Evolutionary conservation across 2,888 invertebrate species (phyloP).

Genomic region (Beris chalybata): DNA sequence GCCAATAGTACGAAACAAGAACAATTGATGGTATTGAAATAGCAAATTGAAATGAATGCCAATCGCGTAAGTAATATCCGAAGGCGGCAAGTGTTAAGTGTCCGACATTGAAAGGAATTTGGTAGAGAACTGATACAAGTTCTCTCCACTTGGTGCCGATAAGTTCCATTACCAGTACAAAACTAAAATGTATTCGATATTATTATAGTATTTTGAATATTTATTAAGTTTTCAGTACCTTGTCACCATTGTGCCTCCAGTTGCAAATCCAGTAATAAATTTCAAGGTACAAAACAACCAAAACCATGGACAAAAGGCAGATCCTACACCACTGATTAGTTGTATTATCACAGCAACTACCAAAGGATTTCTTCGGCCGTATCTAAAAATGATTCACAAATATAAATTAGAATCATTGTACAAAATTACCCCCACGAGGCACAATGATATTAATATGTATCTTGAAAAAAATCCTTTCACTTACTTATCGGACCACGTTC

Average conservation of each 20-base stretch:
- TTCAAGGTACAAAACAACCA: slow-evolving; percentile 64
- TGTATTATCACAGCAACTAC: slow-evolving; percentile 71
- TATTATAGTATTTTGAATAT: neutral
- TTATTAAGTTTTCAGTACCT: slow-evolving; percentile 33
- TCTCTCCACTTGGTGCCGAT: slow-evolving; percentile 64
- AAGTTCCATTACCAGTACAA: slow-evolving; percentile 68
- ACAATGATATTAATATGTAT: neutral
- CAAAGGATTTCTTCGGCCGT: slow-evolving; percentile 71
- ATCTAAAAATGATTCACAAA: slow-evolving; percentile 57
- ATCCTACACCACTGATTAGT: slow-evolving; percentile 68
- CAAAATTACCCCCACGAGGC: no score
- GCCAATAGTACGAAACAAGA: slow-evolving; percentile 64
- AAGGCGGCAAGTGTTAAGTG: slow-evolving; percentile 66
- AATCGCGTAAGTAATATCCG: slow-evolving; percentile 67
- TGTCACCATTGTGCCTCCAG: slow-evolving; percentile 79
- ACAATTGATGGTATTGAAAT: slow-evolving; percentile 66
- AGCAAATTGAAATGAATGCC: slow-evolving; percentile 69
- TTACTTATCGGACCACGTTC: slow-evolving; percentile 72
- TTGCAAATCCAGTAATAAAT: slow-evolving; percentile 70
- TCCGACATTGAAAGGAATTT: slow-evolving; percentile 71
- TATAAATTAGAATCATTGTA: neutral
- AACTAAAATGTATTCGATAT: slow-evolving; percentile 54
- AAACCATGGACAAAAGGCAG: slow-evolving; percentile 70
- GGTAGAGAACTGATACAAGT: slow-evolving; percentile 61
- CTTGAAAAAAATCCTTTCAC: neutral